Percentiles rank a stretch among this genome's conserved stretches.
phyloP scores from a whole-genome alignment of 2,797 vertebrate genomes.

The Epinephelus coioides region DNA sequence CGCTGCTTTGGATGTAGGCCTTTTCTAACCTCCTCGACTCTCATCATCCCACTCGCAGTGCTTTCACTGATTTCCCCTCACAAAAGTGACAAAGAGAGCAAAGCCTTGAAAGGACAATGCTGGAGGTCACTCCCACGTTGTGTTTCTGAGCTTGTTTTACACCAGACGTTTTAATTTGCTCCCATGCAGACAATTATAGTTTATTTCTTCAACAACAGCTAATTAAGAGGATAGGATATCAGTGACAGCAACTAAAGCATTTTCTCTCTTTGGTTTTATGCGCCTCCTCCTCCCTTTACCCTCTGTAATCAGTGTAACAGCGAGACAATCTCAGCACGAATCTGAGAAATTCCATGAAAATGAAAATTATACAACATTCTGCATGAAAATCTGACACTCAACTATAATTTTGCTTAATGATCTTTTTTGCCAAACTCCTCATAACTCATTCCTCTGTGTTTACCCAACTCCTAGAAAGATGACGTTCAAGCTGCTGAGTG shows the following conservation, averaged over 20 bases:
- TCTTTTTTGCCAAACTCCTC: conserved; percentile 45
- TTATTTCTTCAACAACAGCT: conserved; percentile 67
- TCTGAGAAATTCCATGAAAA: conserved; percentile 38
- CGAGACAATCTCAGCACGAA: conserved; percentile 35
- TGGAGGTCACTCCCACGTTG: conserved; percentile 65
- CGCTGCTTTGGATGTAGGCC: conserved; percentile 56
- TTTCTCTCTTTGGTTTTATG: conserved; percentile 51
- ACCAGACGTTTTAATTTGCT: conserved; percentile 64
- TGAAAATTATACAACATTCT: conserved; percentile 29
- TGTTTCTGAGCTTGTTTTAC: conserved; percentile 68
- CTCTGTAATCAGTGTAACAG: conserved; percentile 39
- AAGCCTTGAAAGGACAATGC: conserved; percentile 62
- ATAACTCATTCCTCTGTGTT: conserved; percentile 44
- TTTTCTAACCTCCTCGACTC: conserved; percentile 69
- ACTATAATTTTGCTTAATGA: conserved; percentile 31
- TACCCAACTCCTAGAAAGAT: conserved; percentile 29
- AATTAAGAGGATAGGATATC: conserved; percentile 64
- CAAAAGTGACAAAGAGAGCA: conserved; percentile 61
- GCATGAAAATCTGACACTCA: conserved; percentile 38
- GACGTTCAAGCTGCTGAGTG: conserved; percentile 49
- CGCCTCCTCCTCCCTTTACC: conserved; percentile 31
- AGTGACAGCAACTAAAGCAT: conserved; percentile 46
- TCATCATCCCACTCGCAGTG: conserved; percentile 61
- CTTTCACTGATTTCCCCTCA: conserved; percentile 72
- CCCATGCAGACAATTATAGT: conserved; percentile 62